Evolutionary conservation across 2,113 vertebrate species (phyloP).

Genomic region (Octodon degus): DNA sequence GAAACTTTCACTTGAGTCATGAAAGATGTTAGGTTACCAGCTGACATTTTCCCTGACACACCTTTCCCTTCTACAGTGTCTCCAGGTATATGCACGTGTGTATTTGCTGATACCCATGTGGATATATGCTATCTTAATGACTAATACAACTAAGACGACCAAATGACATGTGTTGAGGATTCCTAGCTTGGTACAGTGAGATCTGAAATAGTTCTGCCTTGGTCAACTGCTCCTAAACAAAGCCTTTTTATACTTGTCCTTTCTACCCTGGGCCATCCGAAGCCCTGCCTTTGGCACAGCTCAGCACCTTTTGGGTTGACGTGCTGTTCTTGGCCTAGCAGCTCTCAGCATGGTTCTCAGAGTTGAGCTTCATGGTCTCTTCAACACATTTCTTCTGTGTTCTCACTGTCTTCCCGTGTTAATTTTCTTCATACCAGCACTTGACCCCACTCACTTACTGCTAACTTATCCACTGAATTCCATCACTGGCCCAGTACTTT

Average conservation of each 20-base stretch:
- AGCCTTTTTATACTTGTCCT: not conserved
- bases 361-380: not conserved
- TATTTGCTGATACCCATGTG: not conserved
- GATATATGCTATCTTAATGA: not conserved
- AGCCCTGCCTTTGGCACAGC: not conserved
- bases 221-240: not conserved
- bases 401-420: constrained; percentile 12
- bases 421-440: constrained; percentile 33
- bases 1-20: constrained; percentile 25
- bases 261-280: not conserved
- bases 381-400: not conserved
- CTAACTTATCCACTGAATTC: constrained; percentile 16
- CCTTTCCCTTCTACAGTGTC: not conserved
- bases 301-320: not conserved
- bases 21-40: constrained; percentile 18
- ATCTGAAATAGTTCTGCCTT: constrained; percentile 10
- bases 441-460: not conserved
- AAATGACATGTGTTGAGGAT: not conserved
- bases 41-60: constrained; percentile 2
- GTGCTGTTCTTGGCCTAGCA: not conserved
- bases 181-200: constrained; percentile 36
- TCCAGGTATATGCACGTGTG: not conserved
- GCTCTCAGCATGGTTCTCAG: not conserved
- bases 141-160: not conserved
- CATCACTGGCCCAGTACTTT: not conserved